Conservation (phyloP, 2,888 invertebrate genomes). For the Caenorhabditis sinica region DNA sequence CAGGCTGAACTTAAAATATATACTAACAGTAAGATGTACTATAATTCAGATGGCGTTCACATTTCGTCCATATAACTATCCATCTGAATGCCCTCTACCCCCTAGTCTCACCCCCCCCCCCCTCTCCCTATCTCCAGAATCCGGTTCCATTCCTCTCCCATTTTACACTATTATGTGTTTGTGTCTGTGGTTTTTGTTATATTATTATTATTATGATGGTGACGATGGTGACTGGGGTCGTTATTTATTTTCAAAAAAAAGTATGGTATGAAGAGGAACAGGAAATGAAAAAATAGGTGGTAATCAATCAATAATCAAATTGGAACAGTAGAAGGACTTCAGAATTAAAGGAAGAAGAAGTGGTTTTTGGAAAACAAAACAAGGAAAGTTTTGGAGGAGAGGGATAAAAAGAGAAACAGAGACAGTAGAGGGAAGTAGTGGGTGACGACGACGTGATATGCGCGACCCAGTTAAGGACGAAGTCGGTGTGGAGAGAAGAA, state of each 20-base stretch:
- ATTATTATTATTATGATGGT: no score
- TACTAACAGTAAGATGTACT: no score
- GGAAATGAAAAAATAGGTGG: not conserved
- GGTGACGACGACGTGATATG: conserved; percentile 48
- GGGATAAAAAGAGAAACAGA: not conserved
- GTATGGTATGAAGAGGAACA: not conserved
- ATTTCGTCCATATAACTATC: no score
- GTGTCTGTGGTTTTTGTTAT: not conserved
- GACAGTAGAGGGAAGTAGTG: not conserved
- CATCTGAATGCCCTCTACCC: conserved; percentile 4
- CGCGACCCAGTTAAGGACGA: conserved; percentile 53
- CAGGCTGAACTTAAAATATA: no score
- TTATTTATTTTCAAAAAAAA: no score
- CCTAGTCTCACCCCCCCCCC: not conserved
- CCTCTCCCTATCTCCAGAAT: not conserved
- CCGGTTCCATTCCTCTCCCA: conserved; percentile 2
- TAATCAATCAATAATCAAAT: conserved; percentile 12
- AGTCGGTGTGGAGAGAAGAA: not conserved
- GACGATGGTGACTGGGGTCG: no score
- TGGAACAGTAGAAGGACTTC: conserved; percentile 12
- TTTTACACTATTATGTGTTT: not conserved
- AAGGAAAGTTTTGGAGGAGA: not conserved
- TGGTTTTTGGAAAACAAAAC: conserved; percentile 1
- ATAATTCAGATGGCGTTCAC: no score
- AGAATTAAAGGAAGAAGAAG: no score